Percentiles rank a stretch among this genome's conserved stretches.
Conservation (phyloP, 2,888 invertebrate genomes). For the Diaprepes abbreviatus region DNA sequence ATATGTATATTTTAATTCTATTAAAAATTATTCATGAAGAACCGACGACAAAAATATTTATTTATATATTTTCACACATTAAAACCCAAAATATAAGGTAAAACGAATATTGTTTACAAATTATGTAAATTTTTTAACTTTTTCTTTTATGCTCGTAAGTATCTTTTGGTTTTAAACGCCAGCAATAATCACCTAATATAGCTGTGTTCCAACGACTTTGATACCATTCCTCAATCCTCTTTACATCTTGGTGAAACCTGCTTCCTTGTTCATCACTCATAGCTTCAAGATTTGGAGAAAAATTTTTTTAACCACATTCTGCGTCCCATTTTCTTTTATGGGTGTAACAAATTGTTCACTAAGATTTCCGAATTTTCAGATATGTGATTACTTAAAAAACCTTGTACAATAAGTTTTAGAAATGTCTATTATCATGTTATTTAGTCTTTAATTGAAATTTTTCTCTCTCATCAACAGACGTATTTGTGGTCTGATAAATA, state of each 20-base stretch:
- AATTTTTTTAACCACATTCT: not conserved
- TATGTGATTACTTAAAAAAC: not conserved
- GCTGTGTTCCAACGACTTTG: not conserved
- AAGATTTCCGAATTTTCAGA: no score
- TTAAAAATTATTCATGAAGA: no score
- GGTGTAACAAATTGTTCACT: not conserved
- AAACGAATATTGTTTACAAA: no score
- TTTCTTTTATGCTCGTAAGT: not conserved
- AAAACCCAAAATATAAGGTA: no score
- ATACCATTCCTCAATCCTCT: not conserved
- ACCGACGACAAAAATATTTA: no score
- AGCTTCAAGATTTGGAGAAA: constrained; percentile 6
- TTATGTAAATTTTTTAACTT: no score
- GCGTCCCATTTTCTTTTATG: not conserved
- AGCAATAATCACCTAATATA: constrained; percentile 26
- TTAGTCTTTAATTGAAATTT: not conserved
- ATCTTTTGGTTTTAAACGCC: constrained; percentile 16
- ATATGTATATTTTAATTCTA: no score
- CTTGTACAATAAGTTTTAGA: not conserved
- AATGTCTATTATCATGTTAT: no score
- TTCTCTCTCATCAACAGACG: not conserved
- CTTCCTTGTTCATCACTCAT: constrained; percentile 3
- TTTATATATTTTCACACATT: not conserved
- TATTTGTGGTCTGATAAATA: constrained; percentile 46
- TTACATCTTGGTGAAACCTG: not conserved